A percentile compares a stretch with the other conserved stretches of the same genome.
phyloP scores from a whole-genome alignment of 2,797 vertebrate genomes.

The Graptemys geographica region DNA sequence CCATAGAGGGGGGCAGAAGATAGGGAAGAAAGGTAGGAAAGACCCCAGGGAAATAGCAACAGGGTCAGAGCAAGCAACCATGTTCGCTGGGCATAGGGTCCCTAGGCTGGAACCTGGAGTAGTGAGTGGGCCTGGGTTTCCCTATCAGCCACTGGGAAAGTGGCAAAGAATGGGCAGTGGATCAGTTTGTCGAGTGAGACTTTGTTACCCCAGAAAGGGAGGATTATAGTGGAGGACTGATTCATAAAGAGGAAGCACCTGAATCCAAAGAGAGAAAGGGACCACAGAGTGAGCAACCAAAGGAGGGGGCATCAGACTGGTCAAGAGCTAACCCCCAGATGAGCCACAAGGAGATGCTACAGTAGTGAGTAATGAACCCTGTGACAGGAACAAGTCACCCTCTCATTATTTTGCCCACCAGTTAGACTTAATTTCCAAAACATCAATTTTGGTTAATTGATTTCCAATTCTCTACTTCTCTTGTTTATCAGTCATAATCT shows the following conservation, averaged over 20 bases:
- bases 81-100: neutral
- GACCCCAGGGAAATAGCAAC: neutral
- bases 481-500: too few species aligned
- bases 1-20: neutral
- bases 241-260: neutral
- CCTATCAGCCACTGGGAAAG: too few species aligned
- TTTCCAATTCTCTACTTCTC: too few species aligned
- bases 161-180: neutral
- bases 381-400: neutral
- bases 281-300: neutral
- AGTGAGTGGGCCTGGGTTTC: neutral
- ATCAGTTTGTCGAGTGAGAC: neutral
- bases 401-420: neutral
- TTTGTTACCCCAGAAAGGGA: neutral
- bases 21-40: neutral
- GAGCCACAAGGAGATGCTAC: neutral
- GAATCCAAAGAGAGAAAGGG: neutral
- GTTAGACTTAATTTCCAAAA: neutral
- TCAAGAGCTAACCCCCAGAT: neutral
- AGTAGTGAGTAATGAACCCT: neutral
- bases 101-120: neutral
- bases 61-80: neutral
- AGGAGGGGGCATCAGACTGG: neutral
- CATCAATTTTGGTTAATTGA: too few species aligned
- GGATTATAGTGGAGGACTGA: neutral